phyloP scores from a whole-genome alignment of 2,888 invertebrate genomes.

The Bimastos eiseni region DNA sequence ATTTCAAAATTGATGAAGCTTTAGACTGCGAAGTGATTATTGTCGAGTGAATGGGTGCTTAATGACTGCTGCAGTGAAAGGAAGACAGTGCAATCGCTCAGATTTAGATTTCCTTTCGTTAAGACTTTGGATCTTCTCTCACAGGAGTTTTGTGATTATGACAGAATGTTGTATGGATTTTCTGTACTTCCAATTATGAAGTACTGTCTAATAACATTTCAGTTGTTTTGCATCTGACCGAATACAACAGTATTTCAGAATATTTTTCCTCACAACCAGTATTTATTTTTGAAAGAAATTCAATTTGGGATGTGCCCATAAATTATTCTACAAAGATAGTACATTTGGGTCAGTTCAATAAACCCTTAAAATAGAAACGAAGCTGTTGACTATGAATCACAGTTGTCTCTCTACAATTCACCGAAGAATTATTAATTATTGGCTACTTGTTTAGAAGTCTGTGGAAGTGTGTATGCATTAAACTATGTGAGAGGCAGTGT shows the following conservation, averaged over 20 bases:
- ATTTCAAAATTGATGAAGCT: not conserved
- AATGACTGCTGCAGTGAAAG: not conserved
- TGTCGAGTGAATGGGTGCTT: not conserved
- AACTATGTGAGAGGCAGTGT: not conserved
- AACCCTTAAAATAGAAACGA: too few relatives aligned
- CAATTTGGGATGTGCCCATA: not conserved
- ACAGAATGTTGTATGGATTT: not conserved
- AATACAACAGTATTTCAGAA: not conserved
- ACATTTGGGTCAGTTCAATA: not conserved
- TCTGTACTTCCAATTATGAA: not conserved
- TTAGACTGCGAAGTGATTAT: not conserved
- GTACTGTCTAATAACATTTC: not conserved
- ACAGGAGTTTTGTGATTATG: too few relatives aligned
- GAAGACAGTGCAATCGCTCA: not conserved
- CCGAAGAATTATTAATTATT: too few relatives aligned
- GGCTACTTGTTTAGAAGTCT: not conserved
- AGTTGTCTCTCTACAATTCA: too few relatives aligned
- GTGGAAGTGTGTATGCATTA: not conserved
- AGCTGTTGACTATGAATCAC: too few relatives aligned
- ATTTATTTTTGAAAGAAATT: not conserved
- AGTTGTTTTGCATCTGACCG: not conserved
- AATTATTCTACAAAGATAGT: not conserved
- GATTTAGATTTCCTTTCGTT: not conserved
- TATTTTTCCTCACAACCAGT: not conserved
- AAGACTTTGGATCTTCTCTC: too few relatives aligned